Base-by-base conservation (phyloP, 2,113 vertebrate species). In the Ptychochromis oligacanthus region DNA sequence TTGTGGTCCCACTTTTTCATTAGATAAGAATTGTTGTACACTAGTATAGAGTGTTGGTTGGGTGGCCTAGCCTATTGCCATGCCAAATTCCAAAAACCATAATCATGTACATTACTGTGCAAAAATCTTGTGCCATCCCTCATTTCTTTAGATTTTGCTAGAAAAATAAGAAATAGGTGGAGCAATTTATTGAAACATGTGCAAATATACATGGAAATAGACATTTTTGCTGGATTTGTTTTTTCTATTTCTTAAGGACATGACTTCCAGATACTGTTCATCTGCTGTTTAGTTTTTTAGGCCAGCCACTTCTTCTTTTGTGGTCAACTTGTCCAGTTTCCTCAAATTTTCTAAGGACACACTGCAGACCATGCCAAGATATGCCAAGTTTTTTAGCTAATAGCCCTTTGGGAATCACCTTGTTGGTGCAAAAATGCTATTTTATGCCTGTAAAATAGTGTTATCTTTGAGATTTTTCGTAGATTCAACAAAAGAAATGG, bases 301-400 rank as follows among this genome's bases (percentile, higher is more conserved):
- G 36, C 7, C 6, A 8, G 36, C 7, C 36, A 38, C 36, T 8
- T 38, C 24, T 46, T 67, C 1, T 65, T 65, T 65, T 65, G 13
- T 43, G 12, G n/a, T 65, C 20, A 36, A 65, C 34, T 65, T 65
- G 36, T 65, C 61, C 61, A 43, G 10, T 65, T 24, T n/a, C n/a
- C n/a, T n/a, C n/a, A n/a, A n/a, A n/a, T 65, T 34, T 14, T 40
- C 24, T 43, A 65, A 43, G 61, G 36, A 65, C 24, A 65, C 61
- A 43, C 36, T 43, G n/a, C 40, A 43, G n/a, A 65, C 38, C 62
- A 26, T 65, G 43, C 13, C 43, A n/a, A 6, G 40, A 43, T 65
- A 43, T 65, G 38, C 13, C 62, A 65, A 24, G n/a, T n/a, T 65
- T 65, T 65, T 65, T 13, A 6, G n/a, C 62, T 65, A 65, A 43